A percentile compares a stretch with the other conserved stretches of the same genome.
Evolutionary conservation across 2,888 invertebrate species (phyloP).

Genomic region (Plagodis dolabraria): DNA sequence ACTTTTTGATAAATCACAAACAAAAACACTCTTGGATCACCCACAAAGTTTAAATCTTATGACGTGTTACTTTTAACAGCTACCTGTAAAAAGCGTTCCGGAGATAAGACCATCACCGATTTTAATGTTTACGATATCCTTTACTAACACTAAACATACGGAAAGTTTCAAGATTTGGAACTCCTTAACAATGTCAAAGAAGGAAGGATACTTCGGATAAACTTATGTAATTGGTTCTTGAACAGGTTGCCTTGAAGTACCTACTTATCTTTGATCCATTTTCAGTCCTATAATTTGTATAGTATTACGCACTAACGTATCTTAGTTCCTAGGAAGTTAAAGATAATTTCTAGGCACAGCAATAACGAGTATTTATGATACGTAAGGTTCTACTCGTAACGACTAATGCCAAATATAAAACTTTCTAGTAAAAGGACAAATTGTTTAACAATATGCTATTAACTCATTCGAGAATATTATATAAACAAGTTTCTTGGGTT

Average conservation of each 20-base stretch:
- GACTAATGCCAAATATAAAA: background rate
- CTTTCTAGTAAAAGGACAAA: slow-evolving; percentile 21
- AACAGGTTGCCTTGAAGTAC: no score
- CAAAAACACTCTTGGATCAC: slow-evolving; percentile 1
- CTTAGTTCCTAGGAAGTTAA: background rate
- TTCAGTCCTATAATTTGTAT: no score
- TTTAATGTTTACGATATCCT: slow-evolving; percentile 14
- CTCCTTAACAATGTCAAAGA: no score
- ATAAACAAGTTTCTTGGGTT: slow-evolving; percentile 19
- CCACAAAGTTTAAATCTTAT: slow-evolving; percentile 14
- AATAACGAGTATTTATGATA: no score
- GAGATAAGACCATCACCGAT: slow-evolving; percentile 9
- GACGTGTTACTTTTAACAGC: slow-evolving; percentile 32
- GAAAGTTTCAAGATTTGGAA: background rate
- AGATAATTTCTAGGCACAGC: background rate
- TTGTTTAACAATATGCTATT: slow-evolving; percentile 16
- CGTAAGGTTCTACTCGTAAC: no score
- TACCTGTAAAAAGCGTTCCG: slow-evolving; percentile 31
- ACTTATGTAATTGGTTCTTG: no score
- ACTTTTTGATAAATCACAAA: background rate
- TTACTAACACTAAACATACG: slow-evolving; percentile 4
- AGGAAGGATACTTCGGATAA: no score
- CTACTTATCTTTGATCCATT: no score
- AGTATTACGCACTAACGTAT: no score
- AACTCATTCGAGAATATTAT: slow-evolving; percentile 13